phyloP scores from a whole-genome alignment of 2,888 invertebrate genomes.

The Drosophila siamana region DNA sequence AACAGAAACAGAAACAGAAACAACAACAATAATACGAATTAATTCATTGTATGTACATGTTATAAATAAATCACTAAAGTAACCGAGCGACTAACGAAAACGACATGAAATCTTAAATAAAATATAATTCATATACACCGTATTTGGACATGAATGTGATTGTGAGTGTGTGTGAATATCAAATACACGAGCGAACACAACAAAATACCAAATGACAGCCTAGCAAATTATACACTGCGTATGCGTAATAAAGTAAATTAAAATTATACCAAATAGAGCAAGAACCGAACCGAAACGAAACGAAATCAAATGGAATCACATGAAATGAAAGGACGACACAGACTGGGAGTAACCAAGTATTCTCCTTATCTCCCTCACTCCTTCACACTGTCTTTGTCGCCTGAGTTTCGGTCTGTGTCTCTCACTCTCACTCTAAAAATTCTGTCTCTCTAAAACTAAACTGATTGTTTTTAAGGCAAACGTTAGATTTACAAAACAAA shows the following conservation, averaged over 20 bases:
- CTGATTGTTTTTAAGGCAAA: conserved; percentile 75
- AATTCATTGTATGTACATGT: conserved; percentile 76
- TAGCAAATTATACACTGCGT: conserved; percentile 77
- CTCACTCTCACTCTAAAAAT: conserved; percentile 18
- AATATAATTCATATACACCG: conserved; percentile 47
- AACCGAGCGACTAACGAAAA: conserved; percentile 47
- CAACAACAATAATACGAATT: conserved; percentile 61
- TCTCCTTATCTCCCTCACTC: conserved; percentile 39
- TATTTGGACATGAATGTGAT: conserved; percentile 61
- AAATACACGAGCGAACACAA: conserved; percentile 47
- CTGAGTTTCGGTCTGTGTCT: conserved; percentile 2
- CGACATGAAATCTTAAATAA: conserved; percentile 46
- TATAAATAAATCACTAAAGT: conserved; percentile 73
- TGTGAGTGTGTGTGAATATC: conserved; percentile 54
- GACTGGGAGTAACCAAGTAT: not conserved
- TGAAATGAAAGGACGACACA: not conserved
- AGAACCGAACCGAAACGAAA: conserved; percentile 8
- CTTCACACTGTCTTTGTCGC: conserved; percentile 12
- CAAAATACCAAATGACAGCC: conserved; percentile 52
- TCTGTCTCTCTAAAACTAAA: conserved; percentile 66
- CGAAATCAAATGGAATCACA: not conserved
- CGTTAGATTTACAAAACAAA: conserved; percentile 59
- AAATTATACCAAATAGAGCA: conserved; percentile 48
- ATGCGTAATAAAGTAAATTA: conserved; percentile 67
- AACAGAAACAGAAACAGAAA: conserved; percentile 33